Evolutionary conservation across 2,797 vertebrate species (phyloP).

Genomic region (Aldrovandia affinis): DNA sequence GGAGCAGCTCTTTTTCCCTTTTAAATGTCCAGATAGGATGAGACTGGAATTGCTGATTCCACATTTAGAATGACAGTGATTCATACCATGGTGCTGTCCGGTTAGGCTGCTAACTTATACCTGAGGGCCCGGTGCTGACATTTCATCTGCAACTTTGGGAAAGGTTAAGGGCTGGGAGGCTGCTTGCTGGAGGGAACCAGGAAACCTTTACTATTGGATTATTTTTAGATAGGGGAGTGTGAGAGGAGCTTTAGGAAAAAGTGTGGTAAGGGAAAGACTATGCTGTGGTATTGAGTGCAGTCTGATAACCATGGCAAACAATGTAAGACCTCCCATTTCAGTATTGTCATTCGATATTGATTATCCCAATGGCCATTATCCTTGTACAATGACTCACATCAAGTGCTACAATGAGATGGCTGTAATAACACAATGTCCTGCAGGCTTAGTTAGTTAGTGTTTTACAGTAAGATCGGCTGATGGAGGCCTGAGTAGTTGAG

Average conservation of each 20-base stretch:
- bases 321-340: slow-evolving; percentile 14
- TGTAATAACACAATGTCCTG: not conserved
- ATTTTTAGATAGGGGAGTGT: slow-evolving; percentile 54
- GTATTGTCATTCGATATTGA: slow-evolving; percentile 17
- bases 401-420: not conserved
- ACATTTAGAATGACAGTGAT: slow-evolving; percentile 77
- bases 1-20: slow-evolving; percentile 58
- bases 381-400: slow-evolving; percentile 15
- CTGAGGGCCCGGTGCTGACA: slow-evolving; percentile 59
- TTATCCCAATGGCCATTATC: slow-evolving; percentile 21
- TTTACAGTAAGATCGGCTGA: not conserved
- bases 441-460: not conserved
- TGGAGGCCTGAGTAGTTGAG: not conserved
- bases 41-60: slow-evolving; percentile 76
- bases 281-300: slow-evolving; percentile 3
- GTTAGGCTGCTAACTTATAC: slow-evolving; percentile 58
- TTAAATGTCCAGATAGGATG: slow-evolving; percentile 53
- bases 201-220: slow-evolving; percentile 51
- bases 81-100: slow-evolving; percentile 63
- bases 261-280: not conserved
- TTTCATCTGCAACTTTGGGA: slow-evolving; percentile 62
- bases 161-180: slow-evolving; percentile 60
- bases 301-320: not conserved
- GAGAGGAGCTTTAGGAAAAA: slow-evolving; percentile 30
- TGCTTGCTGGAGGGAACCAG: slow-evolving; percentile 56